Evolutionary conservation across 2,797 vertebrate genomes (phyloP), one percentile per base, ranked within the genome.

Genomic region (Poeciliopsis presidionis): DNA sequence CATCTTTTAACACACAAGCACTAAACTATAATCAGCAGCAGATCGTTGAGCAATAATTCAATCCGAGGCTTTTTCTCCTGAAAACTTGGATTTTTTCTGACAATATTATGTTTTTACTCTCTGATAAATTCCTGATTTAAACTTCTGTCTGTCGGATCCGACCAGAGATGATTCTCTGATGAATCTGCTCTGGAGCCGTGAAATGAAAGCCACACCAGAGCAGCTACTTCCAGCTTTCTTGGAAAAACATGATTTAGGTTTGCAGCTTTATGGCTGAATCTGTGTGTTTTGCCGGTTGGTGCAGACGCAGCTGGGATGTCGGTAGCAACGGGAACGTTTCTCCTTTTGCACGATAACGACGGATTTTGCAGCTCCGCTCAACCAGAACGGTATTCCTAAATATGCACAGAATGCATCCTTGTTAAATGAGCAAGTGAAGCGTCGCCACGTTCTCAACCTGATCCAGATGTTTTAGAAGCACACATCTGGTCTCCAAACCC

Each of bases 381-480:
- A 63, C 67, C 12, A 69, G 73, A 74, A 78, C 47, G 14, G 22
- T 72, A 81, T 78, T 75, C 47, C 71, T 75, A 71, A 76, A 73
- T 78, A 65, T 80, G 61, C n/a, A 22, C 25, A 73, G 46, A 33
- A 33, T 73, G 78, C 33, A 86, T 67, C 57, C 18, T 74, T 82
- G 11, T 36, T 46, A 70, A 71, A 57, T 71, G 18, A 79, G 45
- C 39, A 65, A 80, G 36, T 63, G 5, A 65, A 63, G 76, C 53
- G 72, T 72, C 25, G 69, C 25, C 70, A 72, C 30, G 7, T 43
- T 71, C 76, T 49, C 61, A 22, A 81, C 79, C 39, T 55, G 73
- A 77, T 75, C 70, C 87, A 88, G 81, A 84, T 91, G 88, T 84
- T 81, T 73, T 69, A 47, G 36, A 83, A 51, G 18, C 79, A 83